Evolutionary conservation across 2,113 vertebrate species (phyloP), one percentile per base, ranked within the genome.

Genomic region (Microcebus griseorufus): DNA sequence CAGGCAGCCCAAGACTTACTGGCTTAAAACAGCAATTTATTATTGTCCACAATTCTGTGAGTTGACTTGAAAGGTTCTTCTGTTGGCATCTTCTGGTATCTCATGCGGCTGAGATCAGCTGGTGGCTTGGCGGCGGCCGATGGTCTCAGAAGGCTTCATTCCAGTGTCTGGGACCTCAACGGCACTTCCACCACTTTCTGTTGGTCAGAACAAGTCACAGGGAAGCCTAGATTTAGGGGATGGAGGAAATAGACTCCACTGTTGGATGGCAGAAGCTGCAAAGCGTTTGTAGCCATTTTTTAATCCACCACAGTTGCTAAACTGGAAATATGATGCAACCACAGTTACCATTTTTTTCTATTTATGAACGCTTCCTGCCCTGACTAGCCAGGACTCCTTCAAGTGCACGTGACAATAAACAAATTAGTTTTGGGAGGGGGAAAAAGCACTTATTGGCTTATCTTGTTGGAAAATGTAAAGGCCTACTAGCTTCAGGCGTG

Each of bases 81-180:
- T 13, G 73, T 73, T 10, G 1, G n/a, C 8, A 11, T 22, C 55
- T 39, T 29, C 92, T 69, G 17, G 10, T 11, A 18, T 60, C 20
- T 67, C 27, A 4, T 2, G 12, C 13, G 27, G 5, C 48, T 12
- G 4, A 22, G 20, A 12, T 84, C 64, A 48, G 5, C 17, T 2
- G 0, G 1, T 11, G 37, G 51, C 34, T 2, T 18, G 0, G 39
- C 3, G 2, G 22, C 18, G 17, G 37, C 67, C 1, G 0, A 1
- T 37, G 51, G 64, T 42, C 84, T 65, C 14, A 0, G 3, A 12
- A 58, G 34, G 6, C 69, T 58, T 53, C 32, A 12, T 39, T 79
- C 51, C 11, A 29, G 16, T 2, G 48, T 37, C 76, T 14, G 14
- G 58, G 67, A 12, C 86, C n/a, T 81, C 5, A 5, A 0, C 73